phyloP scores from a whole-genome alignment of 2,797 vertebrate species.

The Allochrocebus solatus region DNA sequence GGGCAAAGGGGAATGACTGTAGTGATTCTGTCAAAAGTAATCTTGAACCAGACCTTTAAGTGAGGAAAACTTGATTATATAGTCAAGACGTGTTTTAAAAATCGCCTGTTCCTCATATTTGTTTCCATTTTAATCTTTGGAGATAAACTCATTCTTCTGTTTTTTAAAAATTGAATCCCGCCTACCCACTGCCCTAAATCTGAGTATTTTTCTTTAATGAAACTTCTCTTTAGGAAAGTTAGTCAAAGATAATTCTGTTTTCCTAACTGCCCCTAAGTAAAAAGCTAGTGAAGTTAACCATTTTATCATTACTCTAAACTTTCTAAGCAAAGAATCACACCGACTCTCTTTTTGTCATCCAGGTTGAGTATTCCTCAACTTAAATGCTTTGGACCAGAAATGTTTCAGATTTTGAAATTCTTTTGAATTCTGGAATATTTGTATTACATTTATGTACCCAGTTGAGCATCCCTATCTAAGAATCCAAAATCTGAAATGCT shows the following conservation, averaged over 20 bases:
- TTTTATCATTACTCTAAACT: not conserved
- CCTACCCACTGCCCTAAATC: not conserved
- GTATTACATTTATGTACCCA: not conserved
- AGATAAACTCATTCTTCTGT: not conserved
- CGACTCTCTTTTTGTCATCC: not conserved
- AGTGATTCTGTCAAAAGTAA: not conserved
- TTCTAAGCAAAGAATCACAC: not conserved
- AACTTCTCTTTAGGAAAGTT: not conserved
- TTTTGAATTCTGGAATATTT: not conserved
- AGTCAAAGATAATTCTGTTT: not conserved
- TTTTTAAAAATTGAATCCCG: not conserved
- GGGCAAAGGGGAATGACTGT: not conserved
- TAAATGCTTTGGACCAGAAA: not conserved
- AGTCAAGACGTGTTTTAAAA: not conserved
- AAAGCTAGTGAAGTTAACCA: not conserved
- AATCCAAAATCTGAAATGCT: not conserved
- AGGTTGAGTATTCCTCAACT: not conserved
- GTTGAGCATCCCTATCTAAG: not conserved
- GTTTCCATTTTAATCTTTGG: not conserved
- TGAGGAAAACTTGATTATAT: not conserved
- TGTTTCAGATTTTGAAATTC: not conserved
- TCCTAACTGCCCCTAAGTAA: not conserved
- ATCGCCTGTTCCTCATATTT: not conserved
- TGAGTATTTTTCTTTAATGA: conserved; percentile 14
- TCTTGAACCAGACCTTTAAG: not conserved